Evolutionary conservation across 2,888 invertebrate species (phyloP).

Genomic region (Hybos culiciformis): DNA sequence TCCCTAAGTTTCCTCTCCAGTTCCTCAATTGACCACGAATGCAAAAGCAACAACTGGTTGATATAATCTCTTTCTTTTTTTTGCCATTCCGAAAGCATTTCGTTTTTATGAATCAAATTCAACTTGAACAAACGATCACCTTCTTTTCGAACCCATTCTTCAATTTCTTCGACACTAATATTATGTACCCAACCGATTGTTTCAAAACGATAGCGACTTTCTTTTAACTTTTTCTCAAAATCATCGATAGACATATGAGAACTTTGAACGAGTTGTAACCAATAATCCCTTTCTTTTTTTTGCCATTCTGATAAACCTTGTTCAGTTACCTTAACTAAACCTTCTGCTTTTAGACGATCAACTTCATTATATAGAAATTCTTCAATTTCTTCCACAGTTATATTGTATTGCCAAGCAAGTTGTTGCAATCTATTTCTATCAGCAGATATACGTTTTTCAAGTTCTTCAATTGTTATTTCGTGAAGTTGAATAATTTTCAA

Average conservation of each 20-base stretch:
- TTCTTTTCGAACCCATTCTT: constrained; percentile 27
- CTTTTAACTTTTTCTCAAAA: constrained; percentile 27
- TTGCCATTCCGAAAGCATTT: constrained; percentile 29
- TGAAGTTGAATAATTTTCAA: constrained; percentile 19
- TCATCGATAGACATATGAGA: constrained; percentile 29
- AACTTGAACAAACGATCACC: constrained; percentile 26
- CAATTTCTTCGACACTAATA: constrained; percentile 29
- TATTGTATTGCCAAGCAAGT: constrained; percentile 21
- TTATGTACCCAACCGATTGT: constrained; percentile 28
- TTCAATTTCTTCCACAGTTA: constrained; percentile 22
- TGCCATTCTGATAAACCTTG: constrained; percentile 25
- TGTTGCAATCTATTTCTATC: constrained; percentile 22
- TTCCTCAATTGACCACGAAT: constrained; percentile 20
- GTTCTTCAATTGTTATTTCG: constrained; percentile 20
- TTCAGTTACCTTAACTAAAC: constrained; percentile 20
- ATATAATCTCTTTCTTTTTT: constrained; percentile 29
- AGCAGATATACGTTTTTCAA: constrained; percentile 21
- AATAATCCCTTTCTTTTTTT: constrained; percentile 26
- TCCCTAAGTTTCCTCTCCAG: constrained; percentile 21
- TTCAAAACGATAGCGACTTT: constrained; percentile 26
- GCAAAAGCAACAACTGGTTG: constrained; percentile 19
- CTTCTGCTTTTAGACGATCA: constrained; percentile 21
- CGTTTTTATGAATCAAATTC: constrained; percentile 28
- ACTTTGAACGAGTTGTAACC: constrained; percentile 27
- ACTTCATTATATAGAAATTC: constrained; percentile 26